Conservation (phyloP, 2,888 invertebrate species). For the Ametastegia equiseti region DNA sequence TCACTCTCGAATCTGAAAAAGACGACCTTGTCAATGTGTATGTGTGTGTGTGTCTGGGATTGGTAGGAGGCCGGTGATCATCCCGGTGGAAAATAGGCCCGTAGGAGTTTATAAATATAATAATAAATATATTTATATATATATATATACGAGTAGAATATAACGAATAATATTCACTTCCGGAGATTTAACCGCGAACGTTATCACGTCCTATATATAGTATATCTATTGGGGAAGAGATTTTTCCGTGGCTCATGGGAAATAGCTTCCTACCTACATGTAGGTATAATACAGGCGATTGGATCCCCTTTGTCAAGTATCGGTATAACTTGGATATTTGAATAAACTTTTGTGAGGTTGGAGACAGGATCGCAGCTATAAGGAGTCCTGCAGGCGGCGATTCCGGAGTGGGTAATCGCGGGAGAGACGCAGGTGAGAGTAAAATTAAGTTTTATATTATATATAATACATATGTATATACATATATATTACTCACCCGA, state of each 20-base stretch:
- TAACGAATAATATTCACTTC: conserved; percentile 9
- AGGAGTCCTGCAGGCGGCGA: too few relatives aligned
- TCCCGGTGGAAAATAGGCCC: not conserved
- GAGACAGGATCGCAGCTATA: not conserved
- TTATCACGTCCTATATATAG: too few relatives aligned
- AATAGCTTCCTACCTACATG: conserved; percentile 3
- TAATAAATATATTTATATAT: not conserved
- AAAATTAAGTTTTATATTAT: conserved; percentile 22
- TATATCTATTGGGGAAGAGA: not conserved
- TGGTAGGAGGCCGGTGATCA: not conserved
- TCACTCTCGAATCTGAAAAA: not conserved
- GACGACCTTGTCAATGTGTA: not conserved
- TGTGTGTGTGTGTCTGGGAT: not conserved
- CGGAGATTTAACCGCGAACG: conserved; percentile 9
- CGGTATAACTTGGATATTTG: not conserved
- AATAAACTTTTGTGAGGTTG: not conserved
- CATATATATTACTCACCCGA: conserved; percentile 53
- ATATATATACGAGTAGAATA: not conserved
- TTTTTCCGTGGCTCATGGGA: not conserved
- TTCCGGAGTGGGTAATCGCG: not conserved
- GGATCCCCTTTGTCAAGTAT: not conserved
- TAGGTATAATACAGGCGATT: too few relatives aligned
- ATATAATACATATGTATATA: too few relatives aligned
- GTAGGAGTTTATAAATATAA: not conserved
- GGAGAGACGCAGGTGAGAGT: conserved; percentile 23